These are phyloP conservation scores for Anoura caudifer DNA, from an alignment of 2,113 vertebrate species.

Conservation along the genomic window DNA sequence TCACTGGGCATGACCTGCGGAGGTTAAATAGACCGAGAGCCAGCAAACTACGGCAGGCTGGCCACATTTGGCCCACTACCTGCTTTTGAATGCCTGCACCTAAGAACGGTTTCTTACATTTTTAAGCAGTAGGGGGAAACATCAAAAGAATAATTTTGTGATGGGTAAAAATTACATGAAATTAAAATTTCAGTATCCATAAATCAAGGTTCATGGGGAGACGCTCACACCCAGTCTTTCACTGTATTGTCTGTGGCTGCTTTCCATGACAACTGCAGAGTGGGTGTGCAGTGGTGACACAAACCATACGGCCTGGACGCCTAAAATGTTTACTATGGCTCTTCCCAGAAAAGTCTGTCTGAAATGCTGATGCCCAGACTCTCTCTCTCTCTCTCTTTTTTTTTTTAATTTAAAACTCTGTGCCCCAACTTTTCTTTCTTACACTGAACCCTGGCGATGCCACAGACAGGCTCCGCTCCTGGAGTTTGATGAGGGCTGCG, in stretches of 20 bases:
- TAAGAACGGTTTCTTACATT: neutral
- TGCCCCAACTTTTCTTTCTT: constrained; percentile 62
- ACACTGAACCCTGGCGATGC: constrained; percentile 79
- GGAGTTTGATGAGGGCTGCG: constrained; percentile 73
- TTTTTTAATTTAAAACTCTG: neutral
- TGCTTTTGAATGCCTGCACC: neutral
- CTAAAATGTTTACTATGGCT: neutral
- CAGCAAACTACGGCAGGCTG: neutral
- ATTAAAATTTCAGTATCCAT: neutral
- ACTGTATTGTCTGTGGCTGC: neutral
- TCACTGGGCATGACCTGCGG: constrained; percentile 76
- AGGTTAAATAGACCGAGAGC: neutral
- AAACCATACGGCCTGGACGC: neutral
- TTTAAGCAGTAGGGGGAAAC: neutral
- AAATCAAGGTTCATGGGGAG: neutral
- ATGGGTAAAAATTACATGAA: neutral
- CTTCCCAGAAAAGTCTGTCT: neutral
- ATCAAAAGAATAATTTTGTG: neutral
- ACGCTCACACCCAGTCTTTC: neutral
- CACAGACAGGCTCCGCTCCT: constrained; percentile 63
- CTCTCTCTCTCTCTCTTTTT: constrained; percentile 70
- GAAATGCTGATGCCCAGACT: neutral
- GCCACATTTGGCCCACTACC: neutral
- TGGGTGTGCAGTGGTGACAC: neutral
- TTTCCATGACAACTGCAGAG: neutral